Evolutionary conservation across 2,797 vertebrate genomes (phyloP), one percentile per base, ranked within the genome.

Genomic region (Staurois parvus): DNA sequence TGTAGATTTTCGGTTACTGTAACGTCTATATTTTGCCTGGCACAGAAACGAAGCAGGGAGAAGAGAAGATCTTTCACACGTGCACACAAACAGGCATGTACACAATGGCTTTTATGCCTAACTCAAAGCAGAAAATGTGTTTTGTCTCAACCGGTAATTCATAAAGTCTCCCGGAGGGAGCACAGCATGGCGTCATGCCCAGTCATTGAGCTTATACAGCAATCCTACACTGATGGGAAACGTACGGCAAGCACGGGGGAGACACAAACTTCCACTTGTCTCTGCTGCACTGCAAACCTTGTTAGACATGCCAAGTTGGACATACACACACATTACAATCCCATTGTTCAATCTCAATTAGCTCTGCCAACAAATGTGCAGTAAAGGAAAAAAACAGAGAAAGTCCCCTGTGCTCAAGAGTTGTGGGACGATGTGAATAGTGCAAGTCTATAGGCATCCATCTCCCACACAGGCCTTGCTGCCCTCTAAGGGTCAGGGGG

Each of bases 21-120:
- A 28, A 67, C 76, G 15, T 85, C 72, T 79, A 45, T 62, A 74
- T 86, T 72, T 72, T 70, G 26, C 70, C 79, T 82, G 79, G 84
- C 84, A 82, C 42, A 29, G 40, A 72, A 81, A 8, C 32, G 28
- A 30, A 28, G 37, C 4, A 6, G 28, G 30, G n/a, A 84, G 19
- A 17, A 37, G n/a, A 77, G 48, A 56, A 21, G 48, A 56, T 56
- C 48, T 56, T 56, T 56, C 48, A 56, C 48, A 8, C 40, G 34
- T 19, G 72, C 21, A 45, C 67, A 40, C 37, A 66, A n/a, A 48
- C 40, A 26, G 10, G 64, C 56, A 73, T 28, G 48, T 11, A 70
- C 74, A 59, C 66, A 73, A 37, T 19, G 48, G 40, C 81, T 48
- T 73, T 74, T 73, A 37, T 82, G 68, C 52, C 72, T 26, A 59